Percentiles rank a stretch among this genome's conserved stretches.
phyloP scores from a whole-genome alignment of 2,888 invertebrate species.

The Chesias legatella region DNA sequence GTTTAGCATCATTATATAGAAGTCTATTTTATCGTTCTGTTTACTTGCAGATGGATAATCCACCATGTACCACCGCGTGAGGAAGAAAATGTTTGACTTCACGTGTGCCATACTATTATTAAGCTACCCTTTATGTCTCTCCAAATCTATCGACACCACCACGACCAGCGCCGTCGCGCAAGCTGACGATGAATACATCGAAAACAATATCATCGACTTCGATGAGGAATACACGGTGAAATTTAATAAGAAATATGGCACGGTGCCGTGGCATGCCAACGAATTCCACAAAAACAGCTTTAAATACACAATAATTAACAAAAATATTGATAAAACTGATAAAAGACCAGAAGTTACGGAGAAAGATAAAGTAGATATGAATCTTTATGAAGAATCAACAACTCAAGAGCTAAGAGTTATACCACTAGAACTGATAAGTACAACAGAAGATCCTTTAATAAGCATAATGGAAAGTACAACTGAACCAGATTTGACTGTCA shows the following conservation, averaged over 20 bases:
- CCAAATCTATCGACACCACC: conserved; percentile 47
- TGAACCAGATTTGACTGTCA: conserved; percentile 62
- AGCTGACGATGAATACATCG: conserved; percentile 45
- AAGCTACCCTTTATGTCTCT: conserved; percentile 32
- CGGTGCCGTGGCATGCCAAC: conserved; percentile 51
- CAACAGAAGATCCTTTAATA: conserved; percentile 53
- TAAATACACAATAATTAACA: conserved; percentile 51
- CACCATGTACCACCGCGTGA: conserved; percentile 59
- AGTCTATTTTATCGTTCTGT: conserved; percentile 7
- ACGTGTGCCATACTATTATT: conserved; percentile 54
- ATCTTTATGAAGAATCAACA: conserved; percentile 41
- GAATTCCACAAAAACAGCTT: conserved; percentile 55
- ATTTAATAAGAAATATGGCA: conserved; percentile 57
- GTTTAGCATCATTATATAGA: too few relatives aligned
- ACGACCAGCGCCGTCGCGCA: conserved; percentile 32
- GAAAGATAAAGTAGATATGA: not conserved
- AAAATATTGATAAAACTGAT: conserved; percentile 15
- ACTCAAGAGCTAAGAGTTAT: conserved; percentile 58
- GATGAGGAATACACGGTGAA: conserved; percentile 63
- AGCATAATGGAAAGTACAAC: conserved; percentile 59
- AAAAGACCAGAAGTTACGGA: conserved; percentile 25
- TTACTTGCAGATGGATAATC: conserved; percentile 62
- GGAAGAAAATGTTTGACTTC: conserved; percentile 56
- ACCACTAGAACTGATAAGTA: conserved; percentile 67
- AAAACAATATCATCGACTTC: conserved; percentile 69